phyloP scores from a whole-genome alignment of 2,888 invertebrate species.

The Sarcophaga rosellei region DNA sequence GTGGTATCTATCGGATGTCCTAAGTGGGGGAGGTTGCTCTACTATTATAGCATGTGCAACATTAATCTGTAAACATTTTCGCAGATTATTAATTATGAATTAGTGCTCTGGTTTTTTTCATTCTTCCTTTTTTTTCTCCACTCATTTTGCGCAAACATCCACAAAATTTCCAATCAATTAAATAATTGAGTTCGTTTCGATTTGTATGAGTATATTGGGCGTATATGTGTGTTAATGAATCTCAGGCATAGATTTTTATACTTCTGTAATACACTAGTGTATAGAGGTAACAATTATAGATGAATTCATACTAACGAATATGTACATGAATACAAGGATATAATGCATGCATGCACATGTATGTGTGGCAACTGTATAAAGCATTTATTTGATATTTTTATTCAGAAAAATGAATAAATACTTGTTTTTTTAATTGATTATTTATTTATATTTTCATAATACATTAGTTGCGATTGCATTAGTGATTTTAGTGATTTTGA shows the following conservation, averaged over 20 bases:
- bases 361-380: conserved; percentile 9
- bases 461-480: conserved; percentile 57
- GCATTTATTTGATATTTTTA: conserved; percentile 7
- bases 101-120: conserved; percentile 36
- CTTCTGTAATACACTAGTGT: not conserved
- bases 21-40: too few relatives aligned
- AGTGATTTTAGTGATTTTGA: conserved; percentile 39
- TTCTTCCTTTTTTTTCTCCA: conserved; percentile 14
- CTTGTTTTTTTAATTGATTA: conserved; percentile 18
- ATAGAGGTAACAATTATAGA: not conserved
- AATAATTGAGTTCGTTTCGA: conserved; percentile 61
- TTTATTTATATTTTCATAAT: conserved; percentile 47
- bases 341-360: not conserved
- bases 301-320: too few relatives aligned
- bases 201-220: not conserved
- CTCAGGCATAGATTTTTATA: not conserved
- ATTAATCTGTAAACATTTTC: conserved; percentile 71
- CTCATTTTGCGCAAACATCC: conserved; percentile 58
- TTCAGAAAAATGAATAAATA: not conserved
- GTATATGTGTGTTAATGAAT: conserved; percentile 1
- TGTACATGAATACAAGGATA: too few relatives aligned
- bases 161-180: conserved; percentile 68
- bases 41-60: conserved; percentile 36
- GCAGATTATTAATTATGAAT: conserved; percentile 73
- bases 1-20: too few relatives aligned